Evolutionary conservation across 2,113 vertebrate species (phyloP).

Genomic region (Gambusia holbrooki): DNA sequence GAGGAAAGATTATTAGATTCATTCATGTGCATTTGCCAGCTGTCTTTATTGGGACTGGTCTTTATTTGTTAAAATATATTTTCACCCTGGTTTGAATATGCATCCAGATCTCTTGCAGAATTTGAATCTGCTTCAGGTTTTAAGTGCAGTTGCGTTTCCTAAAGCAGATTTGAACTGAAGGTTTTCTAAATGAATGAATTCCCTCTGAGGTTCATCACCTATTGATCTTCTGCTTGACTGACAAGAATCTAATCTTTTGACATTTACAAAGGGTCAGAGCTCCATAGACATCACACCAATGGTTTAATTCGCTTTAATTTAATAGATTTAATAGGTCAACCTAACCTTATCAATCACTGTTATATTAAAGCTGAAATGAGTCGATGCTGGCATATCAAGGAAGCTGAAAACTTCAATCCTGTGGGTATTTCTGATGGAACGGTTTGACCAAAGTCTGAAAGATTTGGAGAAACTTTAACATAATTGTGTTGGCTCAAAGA

Average conservation of each 20-base stretch:
- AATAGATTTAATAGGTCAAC: neutral
- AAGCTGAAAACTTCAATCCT: neutral
- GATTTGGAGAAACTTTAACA: neutral
- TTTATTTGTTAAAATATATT: too few species aligned
- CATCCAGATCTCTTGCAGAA: neutral
- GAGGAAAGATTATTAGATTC: too few species aligned
- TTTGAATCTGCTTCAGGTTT: neutral
- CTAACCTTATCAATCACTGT: neutral
- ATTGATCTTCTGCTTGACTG: slow-evolving; percentile 7
- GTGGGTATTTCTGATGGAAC: neutral
- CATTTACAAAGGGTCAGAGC: slow-evolving; percentile 3
- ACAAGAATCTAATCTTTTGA: slow-evolving; percentile 19
- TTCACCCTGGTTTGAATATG: too few species aligned
- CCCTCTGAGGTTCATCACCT: neutral
- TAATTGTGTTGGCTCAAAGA: neutral
- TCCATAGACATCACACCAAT: neutral
- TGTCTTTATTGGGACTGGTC: too few species aligned
- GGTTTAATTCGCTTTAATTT: neutral
- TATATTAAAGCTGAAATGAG: slow-evolving; percentile 1
- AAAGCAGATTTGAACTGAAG: neutral
- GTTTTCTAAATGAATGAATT: neutral
- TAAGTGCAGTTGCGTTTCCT: neutral
- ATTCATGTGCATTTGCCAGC: too few species aligned
- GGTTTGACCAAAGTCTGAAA: neutral
- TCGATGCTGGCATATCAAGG: neutral